phyloP scores from a whole-genome alignment of 2,797 vertebrate species.

The Hapalemur alaotrensis region DNA sequence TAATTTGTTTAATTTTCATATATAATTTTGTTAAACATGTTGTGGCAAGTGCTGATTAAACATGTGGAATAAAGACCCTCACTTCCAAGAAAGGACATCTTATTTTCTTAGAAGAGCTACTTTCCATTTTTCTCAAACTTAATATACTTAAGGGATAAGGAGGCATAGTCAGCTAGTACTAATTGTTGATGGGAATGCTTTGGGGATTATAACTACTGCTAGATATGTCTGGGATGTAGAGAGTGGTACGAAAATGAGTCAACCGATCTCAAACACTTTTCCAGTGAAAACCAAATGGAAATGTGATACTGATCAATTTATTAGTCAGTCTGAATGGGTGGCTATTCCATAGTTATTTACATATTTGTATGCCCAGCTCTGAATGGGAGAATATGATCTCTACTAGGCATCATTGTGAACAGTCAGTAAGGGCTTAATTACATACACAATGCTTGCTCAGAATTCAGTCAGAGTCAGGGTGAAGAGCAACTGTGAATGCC shows the following conservation, averaged over 20 bases:
- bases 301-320: not conserved
- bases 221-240: not conserved
- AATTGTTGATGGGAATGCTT: not conserved
- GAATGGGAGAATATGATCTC: not conserved
- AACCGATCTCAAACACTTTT: not conserved
- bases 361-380: not conserved
- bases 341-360: not conserved
- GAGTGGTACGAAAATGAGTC: not conserved
- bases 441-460: not conserved
- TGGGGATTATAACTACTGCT: not conserved
- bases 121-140: not conserved
- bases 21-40: not conserved
- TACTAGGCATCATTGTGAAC: not conserved
- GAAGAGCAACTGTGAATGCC: not conserved
- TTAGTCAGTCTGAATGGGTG: not conserved
- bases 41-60: not conserved
- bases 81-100: not conserved
- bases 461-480: not conserved
- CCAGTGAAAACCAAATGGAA: not conserved
- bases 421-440: not conserved
- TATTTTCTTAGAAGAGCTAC: not conserved
- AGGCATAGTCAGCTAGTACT: not conserved
- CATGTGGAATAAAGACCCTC: not conserved
- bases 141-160: not conserved
- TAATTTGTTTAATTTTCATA: not conserved